Conservation (phyloP, 2,888 invertebrate genomes). For the Ypsolopha sequella region DNA sequence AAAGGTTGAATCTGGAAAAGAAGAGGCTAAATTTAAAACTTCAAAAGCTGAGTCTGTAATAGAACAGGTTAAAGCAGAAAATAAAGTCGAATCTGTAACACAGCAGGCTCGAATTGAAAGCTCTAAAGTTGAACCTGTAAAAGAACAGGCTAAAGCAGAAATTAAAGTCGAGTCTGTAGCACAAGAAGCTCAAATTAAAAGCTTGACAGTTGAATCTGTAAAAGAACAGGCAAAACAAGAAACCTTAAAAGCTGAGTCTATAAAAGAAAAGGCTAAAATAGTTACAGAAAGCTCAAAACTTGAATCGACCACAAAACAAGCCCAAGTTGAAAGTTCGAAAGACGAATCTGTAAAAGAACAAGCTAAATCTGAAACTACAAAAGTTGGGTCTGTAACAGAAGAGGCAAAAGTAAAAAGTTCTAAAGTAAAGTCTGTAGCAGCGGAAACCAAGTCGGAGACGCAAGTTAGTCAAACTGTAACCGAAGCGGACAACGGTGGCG, state of each 20-base stretch:
- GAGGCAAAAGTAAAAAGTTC: neutral
- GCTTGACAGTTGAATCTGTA: too few species aligned
- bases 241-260: neutral
- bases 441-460: neutral
- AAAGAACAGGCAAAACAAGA: too few species aligned
- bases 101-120: too few species aligned
- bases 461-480: conserved; percentile 41
- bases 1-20: neutral
- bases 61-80: neutral
- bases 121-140: too few species aligned
- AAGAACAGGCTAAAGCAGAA: too few species aligned
- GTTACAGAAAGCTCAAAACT: neutral
- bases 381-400: conserved; percentile 2
- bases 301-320: neutral
- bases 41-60: neutral
- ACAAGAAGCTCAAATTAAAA: too few species aligned
- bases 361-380: neutral
- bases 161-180: too few species aligned
- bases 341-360: neutral
- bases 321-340: neutral
- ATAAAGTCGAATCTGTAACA: too few species aligned
- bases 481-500: conserved; percentile 40
- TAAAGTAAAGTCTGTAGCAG: neutral
- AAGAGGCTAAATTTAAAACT: neutral
- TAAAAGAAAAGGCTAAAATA: neutral